Percentiles rank a stretch among this genome's conserved stretches.
Conservation (phyloP, 2,888 invertebrate genomes). For the Dilophus febrilis region DNA sequence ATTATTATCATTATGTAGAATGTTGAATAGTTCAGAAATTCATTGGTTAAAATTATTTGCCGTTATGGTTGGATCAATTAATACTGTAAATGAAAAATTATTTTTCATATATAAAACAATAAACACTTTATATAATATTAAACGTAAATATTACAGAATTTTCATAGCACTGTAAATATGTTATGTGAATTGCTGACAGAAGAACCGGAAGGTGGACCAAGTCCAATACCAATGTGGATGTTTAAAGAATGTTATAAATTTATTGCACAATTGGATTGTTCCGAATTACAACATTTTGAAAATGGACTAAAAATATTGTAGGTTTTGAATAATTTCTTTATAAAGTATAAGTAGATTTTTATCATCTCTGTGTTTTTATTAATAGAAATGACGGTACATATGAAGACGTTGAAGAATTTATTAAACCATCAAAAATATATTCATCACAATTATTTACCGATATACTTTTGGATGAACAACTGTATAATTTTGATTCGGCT, state of each 20-base stretch:
- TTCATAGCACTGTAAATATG: slow-evolving; percentile 61
- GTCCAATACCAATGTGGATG: slow-evolving; percentile 46
- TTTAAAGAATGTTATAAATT: slow-evolving; percentile 43
- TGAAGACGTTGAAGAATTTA: slow-evolving; percentile 12
- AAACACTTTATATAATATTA: no score
- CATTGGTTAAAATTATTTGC: slow-evolving; percentile 59
- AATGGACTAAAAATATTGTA: slow-evolving; percentile 15
- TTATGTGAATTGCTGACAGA: slow-evolving; percentile 67
- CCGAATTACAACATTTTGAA: slow-evolving; percentile 13
- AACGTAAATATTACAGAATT: no score
- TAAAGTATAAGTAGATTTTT: no score
- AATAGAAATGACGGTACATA: slow-evolving; percentile 12
- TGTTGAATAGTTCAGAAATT: slow-evolving; percentile 29
- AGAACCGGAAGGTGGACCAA: slow-evolving; percentile 69
- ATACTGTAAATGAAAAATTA: slow-evolving; percentile 37
- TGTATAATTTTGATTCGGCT: not conserved
- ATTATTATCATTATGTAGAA: slow-evolving; percentile 49
- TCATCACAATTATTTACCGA: slow-evolving; percentile 13
- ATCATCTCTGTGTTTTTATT: no score
- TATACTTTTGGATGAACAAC: slow-evolving; percentile 10
- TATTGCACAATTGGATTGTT: slow-evolving; percentile 36
- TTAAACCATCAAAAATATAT: slow-evolving; percentile 12
- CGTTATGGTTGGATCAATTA: slow-evolving; percentile 49
- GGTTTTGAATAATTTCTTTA: slow-evolving; percentile 8
- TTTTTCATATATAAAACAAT: no score